Percentiles rank a stretch among this genome's conserved stretches.
Conservation (phyloP, 2,797 vertebrate genomes). For the Cuculus canorus region DNA sequence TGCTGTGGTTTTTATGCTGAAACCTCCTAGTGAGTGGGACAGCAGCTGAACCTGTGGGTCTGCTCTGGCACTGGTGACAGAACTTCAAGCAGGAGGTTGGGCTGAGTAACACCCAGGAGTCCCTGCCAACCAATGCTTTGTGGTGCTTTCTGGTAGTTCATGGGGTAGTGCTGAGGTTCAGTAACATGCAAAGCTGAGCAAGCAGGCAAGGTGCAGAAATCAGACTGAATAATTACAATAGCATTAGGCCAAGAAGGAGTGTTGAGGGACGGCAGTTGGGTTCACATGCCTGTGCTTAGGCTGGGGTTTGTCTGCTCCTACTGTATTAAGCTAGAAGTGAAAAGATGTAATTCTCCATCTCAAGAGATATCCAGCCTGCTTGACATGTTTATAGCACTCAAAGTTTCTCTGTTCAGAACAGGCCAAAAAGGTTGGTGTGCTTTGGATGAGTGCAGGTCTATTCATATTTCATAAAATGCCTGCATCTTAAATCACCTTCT, state of each 20-base stretch:
- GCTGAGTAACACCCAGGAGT: neutral
- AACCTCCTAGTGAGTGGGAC: neutral
- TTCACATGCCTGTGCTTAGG: neutral
- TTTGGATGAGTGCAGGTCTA: neutral
- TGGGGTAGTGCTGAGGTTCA: neutral
- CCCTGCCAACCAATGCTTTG: fast-evolving
- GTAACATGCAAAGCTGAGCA: neutral
- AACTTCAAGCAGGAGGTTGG: neutral
- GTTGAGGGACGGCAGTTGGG: neutral
- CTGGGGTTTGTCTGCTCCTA: neutral
- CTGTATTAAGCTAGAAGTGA: neutral
- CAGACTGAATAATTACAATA: neutral
- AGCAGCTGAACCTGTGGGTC: neutral
- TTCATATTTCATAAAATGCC: neutral
- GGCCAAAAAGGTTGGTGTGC: conserved; percentile 6
- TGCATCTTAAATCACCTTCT: neutral
- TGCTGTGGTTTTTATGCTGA: neutral
- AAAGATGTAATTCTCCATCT: neutral
- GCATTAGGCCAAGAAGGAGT: neutral
- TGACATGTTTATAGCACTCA: conserved; percentile 11
- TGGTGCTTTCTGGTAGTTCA: neutral
- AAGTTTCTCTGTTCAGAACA: neutral
- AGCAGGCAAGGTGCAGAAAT: neutral
- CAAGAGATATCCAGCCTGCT: neutral
- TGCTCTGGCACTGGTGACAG: neutral